Base-by-base conservation (phyloP, 2,797 vertebrate species). In the Tangara arthus region DNA sequence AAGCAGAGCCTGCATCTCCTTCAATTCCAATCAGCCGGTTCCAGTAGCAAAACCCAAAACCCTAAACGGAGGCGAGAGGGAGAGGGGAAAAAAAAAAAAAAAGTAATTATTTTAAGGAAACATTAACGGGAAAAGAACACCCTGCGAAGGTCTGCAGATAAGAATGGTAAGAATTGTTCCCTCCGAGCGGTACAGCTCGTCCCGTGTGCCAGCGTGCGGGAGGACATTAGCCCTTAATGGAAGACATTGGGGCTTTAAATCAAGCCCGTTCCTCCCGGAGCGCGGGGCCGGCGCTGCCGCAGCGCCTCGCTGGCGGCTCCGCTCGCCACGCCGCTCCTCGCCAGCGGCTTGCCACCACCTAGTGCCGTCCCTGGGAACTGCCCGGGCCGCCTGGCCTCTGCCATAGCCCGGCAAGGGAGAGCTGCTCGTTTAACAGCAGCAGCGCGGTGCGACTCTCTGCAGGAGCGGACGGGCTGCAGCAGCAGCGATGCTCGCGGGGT, bases 281-380 rank as follows among this genome's bases (percentile, higher is more conserved):
- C 12, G 77, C 47, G 64, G 37, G 8, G 59, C 52, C 26, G 91
- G 49, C 85, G 82, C 59, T 90, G 91, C 70, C 52, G 44, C 87
- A 69, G 66, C 93, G 82, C 46, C 49, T 52, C 9, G 53, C 8
- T 3, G 24, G 46, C 42, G 21, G 55, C 46, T 23, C 39, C 6
- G 19, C 76, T 90, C 50, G 41, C 79, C 28, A 5, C 46, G 27
- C 26, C 9, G 9, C 47, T 96, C 95, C 85, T 86, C 87, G 96
- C 97, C 97, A 83, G 92, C 65, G 61, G 52, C 88, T 61, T 85
- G 96, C 98, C 98, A 97, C 97, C 97, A 97, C 97, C 97, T 98
- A 96, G 97, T 89, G 98, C 93, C 85, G 3, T 5, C 11, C 1
- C 13, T 1, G 44, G 61, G 95, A 47, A 96, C 32, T 93, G 93